Evolutionary conservation across 2,888 invertebrate species (phyloP).

Genomic region (Nephrotoma flavescens): DNA sequence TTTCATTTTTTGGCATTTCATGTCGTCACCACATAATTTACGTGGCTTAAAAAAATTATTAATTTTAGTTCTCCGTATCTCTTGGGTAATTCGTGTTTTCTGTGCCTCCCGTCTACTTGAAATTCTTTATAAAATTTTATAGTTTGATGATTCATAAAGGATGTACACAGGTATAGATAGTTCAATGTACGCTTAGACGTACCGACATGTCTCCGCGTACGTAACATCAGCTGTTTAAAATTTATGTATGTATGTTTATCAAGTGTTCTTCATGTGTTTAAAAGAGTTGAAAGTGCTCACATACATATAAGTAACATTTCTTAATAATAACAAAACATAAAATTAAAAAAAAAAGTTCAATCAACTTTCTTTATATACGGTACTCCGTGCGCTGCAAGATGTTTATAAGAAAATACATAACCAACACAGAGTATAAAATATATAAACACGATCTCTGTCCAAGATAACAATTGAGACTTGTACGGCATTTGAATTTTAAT

Average conservation of each 20-base stretch:
- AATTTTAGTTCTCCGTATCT: background rate
- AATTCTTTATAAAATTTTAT: background rate
- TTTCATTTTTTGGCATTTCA: background rate
- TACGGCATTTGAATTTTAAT: background rate
- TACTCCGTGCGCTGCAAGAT: background rate
- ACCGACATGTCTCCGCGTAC: background rate
- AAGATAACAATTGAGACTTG: background rate
- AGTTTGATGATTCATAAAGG: background rate
- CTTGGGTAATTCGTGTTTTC: background rate
- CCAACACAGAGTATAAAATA: background rate
- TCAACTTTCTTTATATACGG: constrained; percentile 3
- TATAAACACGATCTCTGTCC: background rate
- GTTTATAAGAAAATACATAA: background rate
- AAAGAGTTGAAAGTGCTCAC: background rate
- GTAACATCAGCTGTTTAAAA: background rate
- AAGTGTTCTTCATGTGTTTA: background rate
- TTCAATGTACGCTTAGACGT: background rate
- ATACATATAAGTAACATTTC: background rate
- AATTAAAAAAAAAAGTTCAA: background rate
- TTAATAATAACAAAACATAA: background rate
- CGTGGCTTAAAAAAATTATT: background rate
- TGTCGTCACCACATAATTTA: background rate
- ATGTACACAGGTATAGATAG: background rate
- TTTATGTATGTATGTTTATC: background rate
- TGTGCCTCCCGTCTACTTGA: background rate